phyloP scores from a whole-genome alignment of 2,797 vertebrate species.

The Chrysocyon brachyurus region DNA sequence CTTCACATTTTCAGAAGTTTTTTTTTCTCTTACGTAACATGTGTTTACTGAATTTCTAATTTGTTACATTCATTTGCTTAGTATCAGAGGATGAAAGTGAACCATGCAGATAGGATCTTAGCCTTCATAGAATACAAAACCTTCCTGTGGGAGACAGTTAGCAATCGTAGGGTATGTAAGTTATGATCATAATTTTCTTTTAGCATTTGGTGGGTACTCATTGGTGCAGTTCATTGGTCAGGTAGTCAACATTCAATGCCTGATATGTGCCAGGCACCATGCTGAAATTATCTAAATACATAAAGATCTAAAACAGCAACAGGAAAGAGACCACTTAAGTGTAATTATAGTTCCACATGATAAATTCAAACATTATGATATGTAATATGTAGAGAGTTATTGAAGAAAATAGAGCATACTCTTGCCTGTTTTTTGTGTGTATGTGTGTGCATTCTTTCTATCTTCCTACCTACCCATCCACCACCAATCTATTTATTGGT shows the following conservation, averaged over 20 bases:
- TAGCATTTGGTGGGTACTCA: background rate
- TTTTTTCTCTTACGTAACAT: constrained; percentile 8
- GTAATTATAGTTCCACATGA: background rate
- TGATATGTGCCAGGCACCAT: background rate
- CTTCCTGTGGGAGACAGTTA: background rate
- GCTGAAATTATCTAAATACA: background rate
- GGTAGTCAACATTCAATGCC: background rate
- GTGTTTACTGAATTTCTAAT: background rate
- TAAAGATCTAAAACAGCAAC: background rate
- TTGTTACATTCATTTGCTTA: background rate
- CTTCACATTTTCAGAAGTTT: constrained; percentile 11
- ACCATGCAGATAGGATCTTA: background rate
- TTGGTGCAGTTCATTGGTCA: background rate
- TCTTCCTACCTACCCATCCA: background rate
- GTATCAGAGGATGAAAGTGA: background rate
- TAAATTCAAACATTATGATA: background rate
- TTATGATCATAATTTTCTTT: background rate
- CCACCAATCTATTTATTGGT: background rate
- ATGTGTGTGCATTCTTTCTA: background rate
- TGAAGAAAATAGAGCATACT: background rate
- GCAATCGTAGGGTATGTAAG: background rate
- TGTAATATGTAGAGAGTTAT: background rate
- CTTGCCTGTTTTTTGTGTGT: background rate
- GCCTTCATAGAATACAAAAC: background rate
- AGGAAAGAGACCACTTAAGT: background rate